Evolutionary conservation across 2,113 vertebrate genomes (phyloP), one percentile per base, ranked within the genome.

Genomic region (Toxotes chatareus): DNA sequence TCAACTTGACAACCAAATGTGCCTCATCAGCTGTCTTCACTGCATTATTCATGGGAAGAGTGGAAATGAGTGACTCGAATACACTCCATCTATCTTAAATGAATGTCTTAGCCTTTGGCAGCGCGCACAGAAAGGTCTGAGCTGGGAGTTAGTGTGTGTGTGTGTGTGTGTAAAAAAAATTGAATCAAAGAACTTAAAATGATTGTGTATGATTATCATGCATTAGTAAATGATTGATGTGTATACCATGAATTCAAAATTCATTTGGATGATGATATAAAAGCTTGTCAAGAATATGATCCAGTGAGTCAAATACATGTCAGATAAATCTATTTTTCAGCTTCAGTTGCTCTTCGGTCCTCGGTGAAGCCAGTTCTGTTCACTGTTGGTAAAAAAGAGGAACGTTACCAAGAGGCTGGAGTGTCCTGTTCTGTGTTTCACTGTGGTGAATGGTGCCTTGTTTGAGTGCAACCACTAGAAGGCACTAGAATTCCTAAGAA

Each of bases 11-110:
- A 85, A 70, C 32, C 34, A 81, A 86, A 91, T 87, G 76, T 84
- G 76, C 86, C 65, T 87, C 86, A 86, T 93, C 91, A 90, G 87
- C 91, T 84, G 87, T 84, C 82, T 84, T 12, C 32, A 0, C 81
- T 92, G 86, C 78, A 91, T 89, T 89, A 92, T 91, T 90, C 69
- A 93, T 84, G 61, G 42, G 8, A 19, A 3, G 53, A 67, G 76
- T 78, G 81, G 53, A 82, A 87, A 86, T 70, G 76, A 89, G 75
- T 47, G 83, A 80, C 12, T 74, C 0, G 5, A 72, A 89, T 27
- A 73, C 76, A 66, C 62, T 56, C 59, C 38, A 66, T 79, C 80
- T 76, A 53, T 83, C 62, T 83, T 71, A 72, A 62, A 86, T 77
- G 44, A 76, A 56, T 21, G 66, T 69, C 65, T 49, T 71, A 47